phyloP scores from a whole-genome alignment of 1,140 invertebrate genomes.

The Bombus pascuorum region DNA sequence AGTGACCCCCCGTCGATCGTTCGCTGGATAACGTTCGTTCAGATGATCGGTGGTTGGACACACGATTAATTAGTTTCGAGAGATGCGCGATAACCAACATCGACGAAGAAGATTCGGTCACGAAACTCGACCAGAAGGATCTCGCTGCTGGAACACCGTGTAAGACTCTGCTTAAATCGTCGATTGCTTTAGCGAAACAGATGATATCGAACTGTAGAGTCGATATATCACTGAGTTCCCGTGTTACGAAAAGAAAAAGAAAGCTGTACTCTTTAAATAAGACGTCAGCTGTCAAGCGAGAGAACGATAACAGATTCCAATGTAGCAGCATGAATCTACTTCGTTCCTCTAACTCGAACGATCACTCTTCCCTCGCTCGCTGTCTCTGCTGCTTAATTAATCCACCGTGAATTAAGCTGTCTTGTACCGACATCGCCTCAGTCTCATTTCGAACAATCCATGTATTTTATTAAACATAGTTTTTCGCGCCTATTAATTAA shows the following conservation, averaged over 20 bases:
- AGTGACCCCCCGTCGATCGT: slow-evolving; percentile 59
- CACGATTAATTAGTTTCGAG: slow-evolving; percentile 62
- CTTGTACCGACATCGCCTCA: too few relatives aligned
- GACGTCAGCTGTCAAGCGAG: slow-evolving; percentile 48
- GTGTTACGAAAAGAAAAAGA: slow-evolving; percentile 25
- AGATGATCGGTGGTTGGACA: slow-evolving; percentile 59
- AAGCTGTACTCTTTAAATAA: slow-evolving; percentile 37
- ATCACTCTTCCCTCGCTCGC: slow-evolving; percentile 19
- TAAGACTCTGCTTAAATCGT: neutral
- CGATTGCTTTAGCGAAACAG: slow-evolving; percentile 29
- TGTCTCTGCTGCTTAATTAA: slow-evolving; percentile 57
- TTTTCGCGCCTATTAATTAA: slow-evolving; percentile 66
- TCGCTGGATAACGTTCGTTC: slow-evolving; percentile 49
- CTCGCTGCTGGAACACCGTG: slow-evolving; percentile 21
- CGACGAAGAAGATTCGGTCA: slow-evolving; percentile 21
- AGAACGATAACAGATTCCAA: slow-evolving; percentile 48
- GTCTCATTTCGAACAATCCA: neutral
- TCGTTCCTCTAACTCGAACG: slow-evolving; percentile 25
- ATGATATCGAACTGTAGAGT: slow-evolving; percentile 37
- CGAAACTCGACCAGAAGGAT: slow-evolving; percentile 22
- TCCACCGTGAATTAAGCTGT: slow-evolving; percentile 43
- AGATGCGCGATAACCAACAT: slow-evolving; percentile 55
- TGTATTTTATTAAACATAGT: slow-evolving; percentile 50
- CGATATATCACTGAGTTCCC: slow-evolving; percentile 45
- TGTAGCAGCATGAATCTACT: slow-evolving; percentile 32